Percentiles rank a stretch among this genome's conserved stretches.
These are phyloP conservation scores for Penaeus vannamei DNA, from an alignment of 1,140 invertebrate genomes.

Conservation along the genomic window DNA sequence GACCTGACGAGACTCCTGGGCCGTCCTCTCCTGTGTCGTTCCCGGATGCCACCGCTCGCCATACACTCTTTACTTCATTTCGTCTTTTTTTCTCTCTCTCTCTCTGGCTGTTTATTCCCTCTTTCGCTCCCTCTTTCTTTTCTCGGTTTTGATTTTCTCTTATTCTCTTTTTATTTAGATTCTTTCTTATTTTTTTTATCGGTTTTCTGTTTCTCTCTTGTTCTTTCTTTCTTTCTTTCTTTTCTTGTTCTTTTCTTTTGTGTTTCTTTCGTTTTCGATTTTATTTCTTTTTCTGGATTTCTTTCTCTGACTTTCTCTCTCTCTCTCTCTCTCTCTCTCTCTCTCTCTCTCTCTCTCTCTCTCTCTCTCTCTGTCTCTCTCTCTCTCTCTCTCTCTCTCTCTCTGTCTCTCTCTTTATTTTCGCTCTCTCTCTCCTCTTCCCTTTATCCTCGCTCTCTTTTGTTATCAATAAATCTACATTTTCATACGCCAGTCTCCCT, in stretches of 20 bases:
- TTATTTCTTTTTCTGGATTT: too few relatives aligned
- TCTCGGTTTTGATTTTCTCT: not conserved
- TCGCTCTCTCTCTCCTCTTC: too few relatives aligned
- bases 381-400: not conserved
- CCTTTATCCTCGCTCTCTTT: too few relatives aligned
- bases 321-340: conserved; percentile 21
- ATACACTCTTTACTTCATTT: too few relatives aligned
- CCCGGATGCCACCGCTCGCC: too few relatives aligned
- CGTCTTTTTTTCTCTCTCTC: too few relatives aligned
- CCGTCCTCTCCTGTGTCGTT: conserved; percentile 42
- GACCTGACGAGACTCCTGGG: conserved; percentile 49
- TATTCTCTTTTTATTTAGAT: not conserved
- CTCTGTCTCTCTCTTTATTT: too few relatives aligned
- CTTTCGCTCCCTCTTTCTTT: not conserved
- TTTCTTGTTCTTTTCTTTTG: not conserved
- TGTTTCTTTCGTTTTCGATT: not conserved
- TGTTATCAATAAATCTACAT: too few relatives aligned
- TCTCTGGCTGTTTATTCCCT: conserved; percentile 8
- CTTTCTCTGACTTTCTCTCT: not conserved
- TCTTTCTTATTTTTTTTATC: not conserved
- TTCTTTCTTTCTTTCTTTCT: not conserved
- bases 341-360: not conserved
- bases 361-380: not conserved
- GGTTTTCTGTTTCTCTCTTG: too few relatives aligned
- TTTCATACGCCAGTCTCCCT: too few relatives aligned